Evolutionary conservation across 2,113 vertebrate species (phyloP), one percentile per base, ranked within the genome.

Genomic region (Leptocoma aspasia): DNA sequence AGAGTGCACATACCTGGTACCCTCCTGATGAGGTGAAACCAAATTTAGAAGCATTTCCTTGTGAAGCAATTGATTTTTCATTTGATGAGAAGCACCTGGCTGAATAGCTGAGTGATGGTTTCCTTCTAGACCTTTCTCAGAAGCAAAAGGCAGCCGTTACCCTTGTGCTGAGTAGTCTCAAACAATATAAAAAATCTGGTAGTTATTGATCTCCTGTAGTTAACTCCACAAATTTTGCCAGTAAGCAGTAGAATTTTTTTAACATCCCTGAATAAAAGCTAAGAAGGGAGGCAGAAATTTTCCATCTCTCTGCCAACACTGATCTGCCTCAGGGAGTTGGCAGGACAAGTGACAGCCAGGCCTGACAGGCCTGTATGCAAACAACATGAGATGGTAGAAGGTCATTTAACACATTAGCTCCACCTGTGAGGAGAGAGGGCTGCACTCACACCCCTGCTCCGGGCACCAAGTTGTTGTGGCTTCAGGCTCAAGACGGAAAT

Each of bases 381-480:
- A 70, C 47, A 63, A 26, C 24, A 35, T 2, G 27, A 65, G 68
- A 35, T 73, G 59, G 21, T 30, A 15, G 49, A 75, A 91, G 37
- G 73, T 89, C 83, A 35, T 86, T 90, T 28, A 56, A 50, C 54
- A 70, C 4, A 9, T 37, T 12, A 23, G 6, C 35, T 89, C 56
- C 41, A 52, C 52, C 35, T 73, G 63, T 0, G 6, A 78, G 39
- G 52, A 78, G 56, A 59, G 26, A 86, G 10, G 12, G 27, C 18
- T 30, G 10, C 28, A 23, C 53, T 81, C 35, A 44, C 0, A 0
- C 12, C 68, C 41, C 59, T 77, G 50, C 59, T 73, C 49, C 0
- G 0, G 53, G 14, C 63, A 68, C 47, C 41, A 18, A 37, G 30
- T 9, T 39, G 2, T 66, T 73, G 72, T 49, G 72, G 50, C 59